Evolutionary conservation across 2,888 invertebrate species (phyloP), one percentile per base, ranked within the genome.

Genomic region (Acanthococcus lagerstroemiae): DNA sequence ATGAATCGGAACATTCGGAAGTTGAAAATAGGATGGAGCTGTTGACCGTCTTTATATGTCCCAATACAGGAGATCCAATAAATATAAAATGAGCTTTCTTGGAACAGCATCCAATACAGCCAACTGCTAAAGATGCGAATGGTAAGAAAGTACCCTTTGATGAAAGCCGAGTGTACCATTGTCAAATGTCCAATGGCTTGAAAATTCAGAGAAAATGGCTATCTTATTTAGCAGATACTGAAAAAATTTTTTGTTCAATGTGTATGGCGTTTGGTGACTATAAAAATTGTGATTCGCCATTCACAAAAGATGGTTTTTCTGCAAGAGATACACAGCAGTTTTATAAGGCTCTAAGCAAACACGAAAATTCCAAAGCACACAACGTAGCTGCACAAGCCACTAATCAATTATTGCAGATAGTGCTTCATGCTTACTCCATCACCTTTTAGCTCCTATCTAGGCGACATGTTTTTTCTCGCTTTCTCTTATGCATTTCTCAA

Each of bases 21-120:
- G 37, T 37, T 37, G 37, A 37, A 37, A 37, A n/a, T 37, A n/a
- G 37, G n/a, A 37, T 37, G 37, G 37, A 30, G 37, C 12, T 37
- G 37, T 37, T 37, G 37, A 37, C 37, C 37, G 37, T n/a, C 12
- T 57, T 57, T 57, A 57, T 45, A 6, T 45, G 45, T 57, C 57
- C 45, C 22, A 24, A n/a, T 45, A 57, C 30, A 7, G 44, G 12
- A 25, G 45, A 25, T 45, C 45, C 57, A n/a, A 25, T 57, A 57
- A 25, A 44, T 24, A 45, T 44, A 15, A 57, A 57, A 44, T 57
- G 30, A 57, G 45, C 44, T 57, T 57, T 57, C 44, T 57, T 57
- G 57, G 45, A 57, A 24, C 45, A 24, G 22, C 24, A 57, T 57
- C 37, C 57, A 44, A 57, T 57, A 45, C 45, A 45, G 45, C 45